Evolutionary conservation across 2,888 invertebrate species (phyloP), one percentile per base, ranked within the genome.

Genomic region (Ellobium chinense): DNA sequence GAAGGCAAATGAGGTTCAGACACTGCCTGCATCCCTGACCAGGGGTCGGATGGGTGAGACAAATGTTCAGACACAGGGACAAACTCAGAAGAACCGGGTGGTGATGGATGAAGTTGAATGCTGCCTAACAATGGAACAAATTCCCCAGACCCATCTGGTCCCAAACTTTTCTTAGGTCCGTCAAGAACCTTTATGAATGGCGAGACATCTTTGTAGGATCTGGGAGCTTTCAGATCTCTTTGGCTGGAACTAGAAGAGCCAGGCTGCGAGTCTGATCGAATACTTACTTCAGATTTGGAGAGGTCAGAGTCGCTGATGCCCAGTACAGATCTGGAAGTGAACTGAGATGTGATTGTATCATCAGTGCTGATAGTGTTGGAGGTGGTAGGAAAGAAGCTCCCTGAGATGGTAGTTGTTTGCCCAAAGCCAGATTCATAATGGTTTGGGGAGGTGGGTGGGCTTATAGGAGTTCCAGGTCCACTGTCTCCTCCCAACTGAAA

Each of bases 101-200:
- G 69, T 60, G 78, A 68, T 62, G 78, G 68, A 56, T 68, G 68
- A 36, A 73, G 58, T 24, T 80, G 80, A 37, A 73, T 68, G 27
- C 68, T 75, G 37, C 80, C 80, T 60, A 80, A 62, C 24, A 75
- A 60, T 1, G 80, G 80, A 70, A 80, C 75, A 80, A 80, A 80
- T 27, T 80, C 80, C 18, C 69, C 60, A 21, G 80, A 80, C 12
- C 75, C 75, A 18, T 75, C 65, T 1, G 46, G 24, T 24, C 27
- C 54, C 14, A 39, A n/a, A 29, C 14, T 14, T 3, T 62, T 73
- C n/a, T 66, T 72, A 1, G 80, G 80, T 54, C 60, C 74, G 39
- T 80, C 80, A 4, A 80, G 80, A 37, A 80, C 69, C 63, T 24
- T 75, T 12, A 80, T 80, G 24, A 60, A 80, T 12, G 75, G 69